Evolutionary conservation across 2,113 vertebrate species (phyloP), one percentile per base, ranked within the genome.

Genomic region (Sigmodon hispidus): DNA sequence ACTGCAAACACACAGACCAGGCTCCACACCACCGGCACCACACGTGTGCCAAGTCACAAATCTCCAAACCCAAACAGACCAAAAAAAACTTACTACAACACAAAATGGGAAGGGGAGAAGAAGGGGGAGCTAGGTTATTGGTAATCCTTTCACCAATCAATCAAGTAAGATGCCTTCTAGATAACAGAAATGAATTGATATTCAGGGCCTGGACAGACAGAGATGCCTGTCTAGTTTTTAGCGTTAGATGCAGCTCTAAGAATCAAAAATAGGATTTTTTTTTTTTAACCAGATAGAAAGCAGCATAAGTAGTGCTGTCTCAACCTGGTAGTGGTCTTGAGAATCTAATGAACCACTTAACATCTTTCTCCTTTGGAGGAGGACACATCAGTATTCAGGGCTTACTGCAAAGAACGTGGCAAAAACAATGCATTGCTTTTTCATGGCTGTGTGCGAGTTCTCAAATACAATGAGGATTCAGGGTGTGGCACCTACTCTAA

Each of bases 391-490:
- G 59, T 17, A 87, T 52, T 57, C 36, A 79, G 8, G 7, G 3
- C 65, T 61, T 36, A 24, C 76, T 77, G 43, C 65, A 65, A 93
- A 81, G 83, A 89, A 63, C 43, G 29, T 15, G 31, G 12, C 43
- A 48, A n/a, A 90, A 88, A 69, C 40, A n/a, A 11, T 3, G n/a
- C 24, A 70, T 94, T 50, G 50, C 36, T 67, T 77, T 69, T 57
- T 87, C 45, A 94, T 34, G 92, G 29, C 6, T 52, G 5, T 93
- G 19, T 92, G 36, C 63, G 29, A 36, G 36, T n/a, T 87, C 59
- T 93, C 65, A 77, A 85, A 89, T 3, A 55, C 7, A 70, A 16
- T 90, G 16, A 89, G 57, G 36, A 93, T 92, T 93, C 34, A 94
- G 96, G 31, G 52, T 79, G 4, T 40, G 61, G 1, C 13, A 40